Base-by-base conservation (phyloP, 2,113 vertebrate species). In the Lepisosteus oculatus region DNA sequence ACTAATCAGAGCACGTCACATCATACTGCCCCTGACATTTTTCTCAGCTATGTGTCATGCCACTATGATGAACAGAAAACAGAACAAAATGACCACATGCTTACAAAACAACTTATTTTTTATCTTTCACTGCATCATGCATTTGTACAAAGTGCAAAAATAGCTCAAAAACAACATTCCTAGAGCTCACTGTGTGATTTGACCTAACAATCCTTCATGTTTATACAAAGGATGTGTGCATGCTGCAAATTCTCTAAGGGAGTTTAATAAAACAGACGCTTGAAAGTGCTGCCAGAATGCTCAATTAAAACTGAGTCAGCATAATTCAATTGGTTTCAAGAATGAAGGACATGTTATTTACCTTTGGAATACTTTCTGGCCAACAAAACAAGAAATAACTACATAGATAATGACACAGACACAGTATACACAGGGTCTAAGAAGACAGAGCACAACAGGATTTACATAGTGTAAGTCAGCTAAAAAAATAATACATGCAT, bases 201-300 rank as follows among this genome's bases (percentile, higher is more conserved):
- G 64, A 66, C 45, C 45, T 66, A 66, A 66, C 45, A 65, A 13
- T 13, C 8, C 29, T 29, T 65, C 12, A 68, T 68, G 45, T 55
- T 55, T 17, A 29, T 68, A 68, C 29, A 55, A 43, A 68, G 15
- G 15, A 29, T 55, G 66, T n/a, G 11, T n/a, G 47, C 66, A 41
- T 54, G 43, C 15, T 4, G 66, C 14, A 4, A 29, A 68, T 55
- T 54, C 66, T 15, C 66, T 8, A 13, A 13, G 66, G 66, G 3
- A 55, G 47, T 11, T 45, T 15, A 54, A 55, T 51, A 51, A 11
- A 15, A 13, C 47, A 15, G 17, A 17, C 45, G 14, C 14, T 14
- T 45, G 7, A 12, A 43, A 14, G n/a, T n/a, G 9, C 9, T 41
- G 66, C 66, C 51, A 55, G 66, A 11, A 12, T 68, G 13, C 66